phyloP scores from a whole-genome alignment of 2,888 invertebrate species.

The Eulithis testata region DNA sequence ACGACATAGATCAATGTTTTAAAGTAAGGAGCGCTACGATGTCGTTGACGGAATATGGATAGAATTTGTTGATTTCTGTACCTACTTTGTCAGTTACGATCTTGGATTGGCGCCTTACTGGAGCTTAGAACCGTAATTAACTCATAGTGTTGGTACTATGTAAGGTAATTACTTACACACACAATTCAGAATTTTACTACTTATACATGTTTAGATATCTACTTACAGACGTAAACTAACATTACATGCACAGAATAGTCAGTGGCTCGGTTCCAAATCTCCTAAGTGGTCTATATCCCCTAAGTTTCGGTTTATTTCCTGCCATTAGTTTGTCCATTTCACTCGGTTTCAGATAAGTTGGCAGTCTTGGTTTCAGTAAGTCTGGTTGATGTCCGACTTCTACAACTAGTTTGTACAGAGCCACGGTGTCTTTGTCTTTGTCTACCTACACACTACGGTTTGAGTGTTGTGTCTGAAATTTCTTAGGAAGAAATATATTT shows the following conservation, averaged over 20 bases:
- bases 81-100: neutral
- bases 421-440: slow-evolving; percentile 9
- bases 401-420: slow-evolving; percentile 20
- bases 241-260: slow-evolving; percentile 34
- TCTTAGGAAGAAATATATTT: neutral
- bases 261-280: slow-evolving; percentile 44
- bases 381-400: slow-evolving; percentile 39
- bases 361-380: slow-evolving; percentile 39
- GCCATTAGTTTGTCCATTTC: slow-evolving; percentile 46
- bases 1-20: too few relatives aligned
- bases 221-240: slow-evolving; percentile 34
- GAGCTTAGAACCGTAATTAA: neutral
- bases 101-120: neutral
- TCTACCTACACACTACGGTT: slow-evolving; percentile 9
- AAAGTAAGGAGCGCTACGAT: neutral
- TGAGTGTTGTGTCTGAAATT: neutral
- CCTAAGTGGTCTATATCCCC: slow-evolving; percentile 42
- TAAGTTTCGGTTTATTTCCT: slow-evolving; percentile 45
- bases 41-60: neutral
- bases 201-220: slow-evolving; percentile 15
- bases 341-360: slow-evolving; percentile 42
- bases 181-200: slow-evolving; percentile 10
- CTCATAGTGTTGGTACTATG: neutral
- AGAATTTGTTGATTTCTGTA: neutral
- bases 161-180: slow-evolving; percentile 15